These are phyloP conservation scores for Catocala fraxini DNA, from an alignment of 2,888 invertebrate species.

Conservation along the genomic window DNA sequence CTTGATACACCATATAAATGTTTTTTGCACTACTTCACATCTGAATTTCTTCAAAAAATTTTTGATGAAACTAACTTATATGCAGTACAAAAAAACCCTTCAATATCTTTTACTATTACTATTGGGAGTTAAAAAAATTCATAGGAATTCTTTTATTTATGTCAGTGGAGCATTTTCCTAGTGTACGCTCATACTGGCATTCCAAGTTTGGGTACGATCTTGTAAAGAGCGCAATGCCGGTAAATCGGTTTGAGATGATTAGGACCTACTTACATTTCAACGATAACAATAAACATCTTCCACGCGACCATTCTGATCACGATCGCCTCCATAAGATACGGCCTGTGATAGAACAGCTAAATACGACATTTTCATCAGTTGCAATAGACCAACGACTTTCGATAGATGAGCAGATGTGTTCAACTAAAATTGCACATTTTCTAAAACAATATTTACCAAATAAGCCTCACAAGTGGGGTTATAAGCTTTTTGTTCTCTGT, in stretches of 20 bases:
- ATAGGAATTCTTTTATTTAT: slow-evolving; percentile 35
- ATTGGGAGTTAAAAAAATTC: slow-evolving; percentile 25
- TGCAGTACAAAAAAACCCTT: slow-evolving; percentile 25
- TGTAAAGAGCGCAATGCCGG: slow-evolving; percentile 24
- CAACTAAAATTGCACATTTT: slow-evolving; percentile 43
- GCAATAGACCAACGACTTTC: slow-evolving; percentile 55
- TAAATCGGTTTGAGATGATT: slow-evolving; percentile 51
- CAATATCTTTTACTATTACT: slow-evolving; percentile 26
- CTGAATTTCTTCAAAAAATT: slow-evolving; percentile 33
- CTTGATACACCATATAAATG: slow-evolving; percentile 36
- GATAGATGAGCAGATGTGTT: slow-evolving; percentile 49
- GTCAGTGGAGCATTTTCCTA: slow-evolving; percentile 26
- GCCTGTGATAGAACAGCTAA: slow-evolving; percentile 52
- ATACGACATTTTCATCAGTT: slow-evolving; percentile 51
- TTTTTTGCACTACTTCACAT: slow-evolving; percentile 31
- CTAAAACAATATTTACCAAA: slow-evolving; percentile 44
- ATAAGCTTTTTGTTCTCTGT: slow-evolving; percentile 44
- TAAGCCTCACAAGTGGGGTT: slow-evolving; percentile 49
- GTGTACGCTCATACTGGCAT: slow-evolving; percentile 41
- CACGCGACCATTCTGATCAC: too few relatives aligned
- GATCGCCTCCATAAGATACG: slow-evolving; percentile 53
- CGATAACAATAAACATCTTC: slow-evolving; percentile 47
- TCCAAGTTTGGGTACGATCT: slow-evolving; percentile 30
- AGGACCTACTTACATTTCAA: slow-evolving; percentile 53
- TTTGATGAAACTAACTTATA: slow-evolving; percentile 31